Conservation (phyloP, 2,888 invertebrate genomes). For the Toxonevra muliebris region DNA sequence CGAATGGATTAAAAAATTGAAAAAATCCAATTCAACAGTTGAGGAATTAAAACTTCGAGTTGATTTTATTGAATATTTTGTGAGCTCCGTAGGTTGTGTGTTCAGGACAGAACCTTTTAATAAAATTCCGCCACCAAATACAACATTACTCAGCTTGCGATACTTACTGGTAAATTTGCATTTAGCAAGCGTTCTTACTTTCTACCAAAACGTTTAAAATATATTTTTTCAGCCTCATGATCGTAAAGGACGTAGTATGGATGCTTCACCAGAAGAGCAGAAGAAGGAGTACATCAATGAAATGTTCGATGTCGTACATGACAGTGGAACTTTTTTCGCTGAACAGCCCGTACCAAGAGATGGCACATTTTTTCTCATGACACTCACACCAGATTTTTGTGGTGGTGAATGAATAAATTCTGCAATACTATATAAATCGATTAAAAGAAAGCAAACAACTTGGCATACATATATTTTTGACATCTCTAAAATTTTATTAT, state of each 20-base stretch:
- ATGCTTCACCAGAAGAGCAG: conserved; percentile 29
- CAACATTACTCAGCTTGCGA: conserved; percentile 8
- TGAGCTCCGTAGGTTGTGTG: conserved; percentile 28
- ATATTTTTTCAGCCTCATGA: conserved; percentile 20
- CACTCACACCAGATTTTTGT: background rate
- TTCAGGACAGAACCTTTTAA: conserved; percentile 40
- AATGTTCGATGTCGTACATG: conserved; percentile 37
- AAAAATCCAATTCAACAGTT: conserved; percentile 30
- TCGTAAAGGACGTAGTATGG: conserved; percentile 20
- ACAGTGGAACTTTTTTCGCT: conserved; percentile 39
- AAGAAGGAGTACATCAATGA: conserved; percentile 35
- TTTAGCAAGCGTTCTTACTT: background rate
- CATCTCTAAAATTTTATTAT: too few relatives aligned
- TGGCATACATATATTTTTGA: too few relatives aligned
- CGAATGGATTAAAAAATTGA: conserved; percentile 44
- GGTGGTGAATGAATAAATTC: background rate
- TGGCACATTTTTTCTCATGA: conserved; percentile 38
- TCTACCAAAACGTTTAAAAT: background rate
- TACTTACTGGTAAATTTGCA: conserved; percentile 12
- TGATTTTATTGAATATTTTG: conserved; percentile 40
- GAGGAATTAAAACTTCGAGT: conserved; percentile 41
- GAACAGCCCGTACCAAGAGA: conserved; percentile 40
- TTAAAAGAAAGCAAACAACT: too few relatives aligned
- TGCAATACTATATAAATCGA: too few relatives aligned
- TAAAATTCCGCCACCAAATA: conserved; percentile 34